These are phyloP conservation scores for Agelas oroides DNA, from an alignment of 37 sponge, comb jelly and placozoan species.

Conservation along the genomic window DNA sequence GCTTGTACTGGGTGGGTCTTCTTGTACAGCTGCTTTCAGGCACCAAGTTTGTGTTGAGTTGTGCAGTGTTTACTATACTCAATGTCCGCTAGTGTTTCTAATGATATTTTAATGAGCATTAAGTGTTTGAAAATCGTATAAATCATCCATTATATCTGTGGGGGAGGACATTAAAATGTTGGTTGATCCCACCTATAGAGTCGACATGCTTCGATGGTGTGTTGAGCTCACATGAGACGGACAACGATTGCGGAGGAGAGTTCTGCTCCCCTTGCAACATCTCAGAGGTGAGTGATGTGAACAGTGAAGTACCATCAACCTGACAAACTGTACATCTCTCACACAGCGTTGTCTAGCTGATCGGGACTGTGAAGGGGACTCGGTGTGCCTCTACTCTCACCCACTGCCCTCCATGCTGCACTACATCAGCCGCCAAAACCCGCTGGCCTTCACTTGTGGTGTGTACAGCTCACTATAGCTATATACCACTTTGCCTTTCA, in stretches of 20 bases:
- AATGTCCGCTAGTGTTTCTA: background rate
- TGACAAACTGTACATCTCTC: background rate
- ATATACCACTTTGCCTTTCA: too few species aligned
- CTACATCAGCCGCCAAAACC: slow-evolving; percentile 70
- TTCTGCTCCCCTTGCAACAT: slow-evolving; percentile 72
- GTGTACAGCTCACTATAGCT: background rate
- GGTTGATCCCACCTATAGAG: too few species aligned
- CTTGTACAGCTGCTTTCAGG: background rate
- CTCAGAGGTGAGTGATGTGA: slow-evolving; percentile 24
- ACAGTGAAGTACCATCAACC: too few species aligned
- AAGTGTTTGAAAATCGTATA: too few species aligned
- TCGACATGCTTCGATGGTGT: slow-evolving; percentile 77
- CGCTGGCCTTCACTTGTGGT: slow-evolving; percentile 76
- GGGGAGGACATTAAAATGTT: too few species aligned
- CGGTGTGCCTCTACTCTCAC: slow-evolving; percentile 75
- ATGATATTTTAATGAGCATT: background rate
- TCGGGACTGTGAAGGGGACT: slow-evolving; percentile 71
- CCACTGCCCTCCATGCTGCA: slow-evolving; percentile 65
- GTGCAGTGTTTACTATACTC: background rate
- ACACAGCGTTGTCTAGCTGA: slow-evolving; percentile 48
- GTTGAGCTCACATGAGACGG: slow-evolving; percentile 76
- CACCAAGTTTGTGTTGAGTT: background rate
- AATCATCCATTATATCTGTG: too few species aligned
- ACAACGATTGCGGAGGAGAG: slow-evolving; percentile 83
- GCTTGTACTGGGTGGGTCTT: slow-evolving; percentile 21